Percentiles rank a stretch among this genome's conserved stretches.
Evolutionary conservation across 2,797 vertebrate genomes (phyloP).

Genomic region (Lutjanus argentimaculatus): DNA sequence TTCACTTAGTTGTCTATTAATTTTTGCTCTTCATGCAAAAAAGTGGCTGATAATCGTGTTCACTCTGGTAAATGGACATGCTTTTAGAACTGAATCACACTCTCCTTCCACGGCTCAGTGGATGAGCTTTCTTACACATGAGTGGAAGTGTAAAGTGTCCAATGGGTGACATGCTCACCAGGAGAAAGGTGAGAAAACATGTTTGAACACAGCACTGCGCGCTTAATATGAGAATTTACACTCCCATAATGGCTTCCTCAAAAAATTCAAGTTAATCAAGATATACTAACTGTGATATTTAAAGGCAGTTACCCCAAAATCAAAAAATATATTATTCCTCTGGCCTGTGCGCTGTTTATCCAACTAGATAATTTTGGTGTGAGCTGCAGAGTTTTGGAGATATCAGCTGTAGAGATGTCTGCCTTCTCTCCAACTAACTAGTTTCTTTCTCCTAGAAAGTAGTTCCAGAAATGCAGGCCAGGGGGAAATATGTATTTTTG

Average conservation of each 20-base stretch:
- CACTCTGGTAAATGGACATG: slow-evolving; percentile 13
- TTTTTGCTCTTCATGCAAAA: slow-evolving; percentile 6
- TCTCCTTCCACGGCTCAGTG: background rate
- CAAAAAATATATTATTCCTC: too few relatives aligned
- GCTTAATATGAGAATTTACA: background rate
- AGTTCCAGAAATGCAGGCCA: too few relatives aligned
- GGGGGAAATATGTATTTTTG: too few relatives aligned
- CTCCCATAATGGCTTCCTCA: background rate
- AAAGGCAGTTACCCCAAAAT: too few relatives aligned
- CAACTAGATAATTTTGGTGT: too few relatives aligned
- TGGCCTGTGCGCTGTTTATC: too few relatives aligned
- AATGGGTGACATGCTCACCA: background rate
- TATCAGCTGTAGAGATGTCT: too few relatives aligned
- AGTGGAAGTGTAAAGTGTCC: slow-evolving; percentile 14
- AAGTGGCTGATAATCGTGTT: background rate
- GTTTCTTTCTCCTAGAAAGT: too few relatives aligned
- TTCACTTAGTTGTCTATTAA: slow-evolving; percentile 1
- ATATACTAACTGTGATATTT: too few relatives aligned
- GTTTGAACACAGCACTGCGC: background rate
- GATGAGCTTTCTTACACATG: slow-evolving; percentile 13
- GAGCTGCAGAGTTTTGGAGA: too few relatives aligned
- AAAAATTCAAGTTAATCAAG: background rate
- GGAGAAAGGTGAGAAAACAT: background rate
- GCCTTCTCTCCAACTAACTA: too few relatives aligned
- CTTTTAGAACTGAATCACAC: slow-evolving; percentile 22